phyloP scores from a whole-genome alignment of 2,888 invertebrate genomes.

The Tenthredo amoena region DNA sequence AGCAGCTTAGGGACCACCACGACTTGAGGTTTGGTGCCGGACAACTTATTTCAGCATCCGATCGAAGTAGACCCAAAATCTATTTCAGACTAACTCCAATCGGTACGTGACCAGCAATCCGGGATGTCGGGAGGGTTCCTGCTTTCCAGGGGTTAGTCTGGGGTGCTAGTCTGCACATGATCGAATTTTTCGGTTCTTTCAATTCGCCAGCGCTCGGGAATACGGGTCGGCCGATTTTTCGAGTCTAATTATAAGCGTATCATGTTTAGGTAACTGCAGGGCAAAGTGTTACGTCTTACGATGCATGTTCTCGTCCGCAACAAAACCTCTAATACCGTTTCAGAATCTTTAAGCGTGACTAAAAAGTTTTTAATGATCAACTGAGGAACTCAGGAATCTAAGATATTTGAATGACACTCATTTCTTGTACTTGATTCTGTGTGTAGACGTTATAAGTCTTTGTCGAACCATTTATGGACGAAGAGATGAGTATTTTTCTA shows the following conservation, averaged over 20 bases:
- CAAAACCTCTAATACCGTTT: neutral
- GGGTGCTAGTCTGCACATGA: constrained; percentile 10
- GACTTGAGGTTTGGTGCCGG: neutral
- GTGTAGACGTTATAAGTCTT: neutral
- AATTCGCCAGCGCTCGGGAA: neutral
- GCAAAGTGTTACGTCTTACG: neutral
- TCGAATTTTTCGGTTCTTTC: neutral
- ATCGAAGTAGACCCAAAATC: constrained; percentile 17
- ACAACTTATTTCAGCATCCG: neutral
- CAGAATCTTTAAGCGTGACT: neutral
- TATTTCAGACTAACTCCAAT: constrained; percentile 34
- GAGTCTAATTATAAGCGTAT: neutral
- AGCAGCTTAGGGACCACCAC: neutral
- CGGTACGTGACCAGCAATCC: constrained; percentile 46
- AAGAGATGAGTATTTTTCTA: neutral
- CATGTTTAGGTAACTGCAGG: neutral
- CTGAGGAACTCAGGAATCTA: neutral
- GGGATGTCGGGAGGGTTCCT: constrained; percentile 37
- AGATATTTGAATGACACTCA: neutral
- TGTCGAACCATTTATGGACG: neutral
- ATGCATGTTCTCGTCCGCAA: neutral
- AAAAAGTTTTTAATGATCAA: neutral
- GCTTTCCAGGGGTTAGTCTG: constrained; percentile 25
- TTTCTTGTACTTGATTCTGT: neutral
- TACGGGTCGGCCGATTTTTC: neutral